Conservation (phyloP, 2,888 invertebrate species). For the Petrolisthes cinctipes region DNA sequence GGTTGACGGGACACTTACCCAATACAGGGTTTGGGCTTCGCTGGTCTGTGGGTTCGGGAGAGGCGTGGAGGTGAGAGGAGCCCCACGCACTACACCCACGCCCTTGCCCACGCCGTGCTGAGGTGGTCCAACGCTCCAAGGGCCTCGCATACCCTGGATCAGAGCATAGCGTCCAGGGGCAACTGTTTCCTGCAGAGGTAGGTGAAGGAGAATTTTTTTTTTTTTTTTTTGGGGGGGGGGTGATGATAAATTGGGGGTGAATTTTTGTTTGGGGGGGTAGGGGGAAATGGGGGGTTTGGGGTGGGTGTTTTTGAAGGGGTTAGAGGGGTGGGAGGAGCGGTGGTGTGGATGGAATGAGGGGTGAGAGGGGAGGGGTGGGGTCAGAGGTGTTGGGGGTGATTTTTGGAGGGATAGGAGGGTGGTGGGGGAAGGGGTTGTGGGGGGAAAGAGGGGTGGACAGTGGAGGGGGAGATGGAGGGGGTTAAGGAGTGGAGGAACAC, state of each 20-base stretch:
- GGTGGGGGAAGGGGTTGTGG: not conserved
- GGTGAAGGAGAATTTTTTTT: not conserved
- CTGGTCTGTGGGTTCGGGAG: constrained; percentile 50
- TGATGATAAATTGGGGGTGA: not conserved
- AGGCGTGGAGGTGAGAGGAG: constrained; percentile 56
- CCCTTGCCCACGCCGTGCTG: constrained; percentile 57
- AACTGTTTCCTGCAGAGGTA: constrained; percentile 64
- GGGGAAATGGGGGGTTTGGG: not conserved
- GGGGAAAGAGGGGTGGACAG: not conserved
- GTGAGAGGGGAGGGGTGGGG: not conserved
- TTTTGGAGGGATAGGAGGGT: constrained; percentile 4
- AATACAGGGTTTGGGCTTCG: constrained; percentile 62
- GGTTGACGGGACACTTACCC: constrained; percentile 62
- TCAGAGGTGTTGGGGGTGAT: not conserved
- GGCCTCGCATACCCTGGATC: constrained; percentile 49
- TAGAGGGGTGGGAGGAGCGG: not conserved
- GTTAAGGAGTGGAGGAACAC: no score
- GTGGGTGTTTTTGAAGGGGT: not conserved
- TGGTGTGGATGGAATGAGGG: not conserved
- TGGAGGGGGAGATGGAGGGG: no score
- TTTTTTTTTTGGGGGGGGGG: not conserved
- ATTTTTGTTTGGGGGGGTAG: not conserved
- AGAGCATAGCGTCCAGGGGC: constrained; percentile 62
- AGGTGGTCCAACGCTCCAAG: constrained; percentile 58
- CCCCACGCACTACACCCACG: constrained; percentile 61